These are phyloP conservation scores for Exaiptasia diaphana DNA, from an alignment of 64 coral and sea anemone species.

Conservation along the genomic window DNA sequence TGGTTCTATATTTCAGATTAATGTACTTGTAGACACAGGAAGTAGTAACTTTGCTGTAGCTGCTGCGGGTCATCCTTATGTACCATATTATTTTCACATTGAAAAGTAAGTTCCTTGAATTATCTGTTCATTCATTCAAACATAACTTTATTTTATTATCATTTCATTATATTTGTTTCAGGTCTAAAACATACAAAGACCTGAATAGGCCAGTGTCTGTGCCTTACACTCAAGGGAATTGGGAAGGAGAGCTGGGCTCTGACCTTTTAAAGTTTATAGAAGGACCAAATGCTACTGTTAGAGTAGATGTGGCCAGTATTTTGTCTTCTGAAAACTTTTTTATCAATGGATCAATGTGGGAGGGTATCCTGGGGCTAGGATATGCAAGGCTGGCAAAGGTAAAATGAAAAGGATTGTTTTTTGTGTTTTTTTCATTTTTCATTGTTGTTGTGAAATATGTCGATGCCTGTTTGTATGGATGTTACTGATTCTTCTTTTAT, in stretches of 20 bases:
- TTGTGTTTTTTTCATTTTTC: too few species aligned
- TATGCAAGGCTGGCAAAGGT: constrained; percentile 94
- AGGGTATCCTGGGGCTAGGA: constrained; percentile 90
- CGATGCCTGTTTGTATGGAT: too few species aligned
- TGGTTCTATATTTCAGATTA: constrained; percentile 59
- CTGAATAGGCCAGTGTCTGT: constrained; percentile 80
- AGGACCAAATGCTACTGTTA: constrained; percentile 92
- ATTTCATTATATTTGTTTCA: constrained; percentile 8
- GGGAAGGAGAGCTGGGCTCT: constrained; percentile 93
- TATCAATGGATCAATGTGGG: constrained; percentile 99
- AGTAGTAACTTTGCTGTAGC: constrained; percentile 99
- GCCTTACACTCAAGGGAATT: constrained; percentile 89
- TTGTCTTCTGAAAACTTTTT: constrained; percentile 93
- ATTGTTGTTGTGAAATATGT: too few species aligned
- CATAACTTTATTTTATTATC: neutral
- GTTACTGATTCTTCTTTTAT: too few species aligned
- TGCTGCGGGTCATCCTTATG: constrained; percentile 84
- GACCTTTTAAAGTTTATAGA: constrained; percentile 87
- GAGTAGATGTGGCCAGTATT: constrained; percentile 95
- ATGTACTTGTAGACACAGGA: constrained; percentile 98
- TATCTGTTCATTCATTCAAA: neutral
- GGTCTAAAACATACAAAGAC: constrained; percentile 79
- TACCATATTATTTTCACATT: constrained; percentile 80
- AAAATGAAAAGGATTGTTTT: neutral
- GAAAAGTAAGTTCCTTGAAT: constrained; percentile 66